Evolutionary conservation across 2,113 vertebrate genomes (phyloP), one percentile per base, ranked within the genome.

Genomic region (Colius striatus): DNA sequence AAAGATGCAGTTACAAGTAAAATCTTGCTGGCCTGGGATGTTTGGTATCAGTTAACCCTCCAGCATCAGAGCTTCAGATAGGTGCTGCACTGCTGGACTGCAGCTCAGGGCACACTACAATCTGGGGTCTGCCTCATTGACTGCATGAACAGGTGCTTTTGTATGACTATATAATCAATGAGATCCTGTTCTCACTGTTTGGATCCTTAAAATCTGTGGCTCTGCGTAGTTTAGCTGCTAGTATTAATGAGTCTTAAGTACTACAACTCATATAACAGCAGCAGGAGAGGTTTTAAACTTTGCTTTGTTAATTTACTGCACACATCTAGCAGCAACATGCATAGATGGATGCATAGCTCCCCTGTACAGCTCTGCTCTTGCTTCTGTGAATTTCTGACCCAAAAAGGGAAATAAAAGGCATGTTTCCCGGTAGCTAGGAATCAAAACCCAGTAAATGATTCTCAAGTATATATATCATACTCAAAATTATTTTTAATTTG

Each of bases 91-190:
- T 54, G 38, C 72, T 60, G 90, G 21, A 43, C 0, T 7, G 83
- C 45, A 82, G 83, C 60, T 88, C 71, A 62, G 81, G 58, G 32
- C 27, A 76, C 50, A 10, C 11, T 0, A 23, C 36, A 36, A 11
- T 30, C 30, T 10, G 9, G 25, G 27, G 11, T 41, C 72, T 70
- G 30, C 22, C 57, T 36, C 48, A 51, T 51, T 47, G 51, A 45
- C 13, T 18, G 55, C 14, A 13, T 0, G 16, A 81, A 36, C 47
- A 53, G 18, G 9, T 67, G 27, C 27, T 34, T 54, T 50, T 11
- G 1, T 23, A n/a, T n/a, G 66, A 38, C 32, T 36, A 34, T 15
- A 1, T 26, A 5, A 5, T 25, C 15, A 16, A 20, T 0, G 2
- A n/a, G 41, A 85, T 54, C 58, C 32, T 2, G 2, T 1, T 57